These are phyloP conservation scores for Butorides virescens DNA, from an alignment of 2,113 vertebrate species.

Conservation along the genomic window DNA sequence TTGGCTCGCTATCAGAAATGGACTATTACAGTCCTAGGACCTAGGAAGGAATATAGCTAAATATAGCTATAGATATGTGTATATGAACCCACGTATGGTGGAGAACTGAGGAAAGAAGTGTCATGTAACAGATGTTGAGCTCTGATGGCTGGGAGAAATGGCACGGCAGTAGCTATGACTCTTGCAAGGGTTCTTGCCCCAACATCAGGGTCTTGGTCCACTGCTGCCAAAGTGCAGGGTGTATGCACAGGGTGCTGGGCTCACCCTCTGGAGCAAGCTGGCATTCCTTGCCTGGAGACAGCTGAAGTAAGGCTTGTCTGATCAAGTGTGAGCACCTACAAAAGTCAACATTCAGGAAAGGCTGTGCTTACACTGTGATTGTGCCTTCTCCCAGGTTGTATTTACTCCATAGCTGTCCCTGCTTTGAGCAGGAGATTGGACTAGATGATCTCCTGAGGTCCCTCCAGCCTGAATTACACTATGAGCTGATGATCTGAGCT, in stretches of 20 bases:
- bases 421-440: background rate
- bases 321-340: background rate
- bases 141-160: background rate
- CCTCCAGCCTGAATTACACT: background rate
- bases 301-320: background rate
- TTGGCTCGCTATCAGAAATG: background rate
- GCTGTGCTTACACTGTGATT: background rate
- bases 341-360: background rate
- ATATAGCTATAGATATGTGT: background rate
- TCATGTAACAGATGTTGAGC: background rate
- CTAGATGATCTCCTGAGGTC: background rate
- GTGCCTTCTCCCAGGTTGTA: background rate
- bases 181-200: background rate
- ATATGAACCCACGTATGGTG: background rate
- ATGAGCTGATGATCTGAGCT: background rate
- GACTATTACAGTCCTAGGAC: background rate
- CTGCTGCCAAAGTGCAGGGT: background rate
- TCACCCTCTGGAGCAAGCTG: background rate
- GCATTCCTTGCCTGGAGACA: background rate
- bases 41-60: background rate
- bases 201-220: background rate
- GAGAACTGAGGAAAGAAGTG: background rate
- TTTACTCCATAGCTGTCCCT: background rate
- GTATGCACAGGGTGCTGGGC: background rate
- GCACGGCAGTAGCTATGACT: background rate